Conservation (phyloP, 2,888 invertebrate genomes). For the Ctenicera cuprea region DNA sequence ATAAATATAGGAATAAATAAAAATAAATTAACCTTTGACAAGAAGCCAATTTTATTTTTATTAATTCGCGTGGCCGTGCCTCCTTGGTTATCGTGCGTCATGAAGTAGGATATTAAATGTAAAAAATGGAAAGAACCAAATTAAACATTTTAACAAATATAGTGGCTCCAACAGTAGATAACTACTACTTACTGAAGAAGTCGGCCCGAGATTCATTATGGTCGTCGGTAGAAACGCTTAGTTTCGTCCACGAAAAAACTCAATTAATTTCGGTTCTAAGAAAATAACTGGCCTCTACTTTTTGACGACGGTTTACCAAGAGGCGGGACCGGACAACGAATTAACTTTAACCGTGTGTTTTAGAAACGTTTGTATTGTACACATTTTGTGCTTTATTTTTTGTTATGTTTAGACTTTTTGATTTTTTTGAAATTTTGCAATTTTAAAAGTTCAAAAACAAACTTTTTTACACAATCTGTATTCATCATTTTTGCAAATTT, state of each 20-base stretch:
- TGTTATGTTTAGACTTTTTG: not conserved
- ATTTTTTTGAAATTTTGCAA: too few relatives aligned
- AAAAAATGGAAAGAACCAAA: slow-evolving; percentile 38
- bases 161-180: slow-evolving; percentile 64
- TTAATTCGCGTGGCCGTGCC: not conserved
- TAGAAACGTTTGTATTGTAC: slow-evolving; percentile 9
- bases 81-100: not conserved
- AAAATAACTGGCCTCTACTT: slow-evolving; percentile 59
- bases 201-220: slow-evolving; percentile 65
- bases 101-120: slow-evolving; percentile 7
- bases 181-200: slow-evolving; percentile 69
- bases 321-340: slow-evolving; percentile 46
- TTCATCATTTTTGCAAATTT: too few relatives aligned
- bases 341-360: slow-evolving; percentile 36
- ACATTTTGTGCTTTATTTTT: not conserved
- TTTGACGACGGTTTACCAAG: slow-evolving; percentile 51
- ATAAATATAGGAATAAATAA: not conserved
- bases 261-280: slow-evolving; percentile 60
- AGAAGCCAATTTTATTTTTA: slow-evolving; percentile 1
- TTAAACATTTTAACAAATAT: slow-evolving; percentile 64
- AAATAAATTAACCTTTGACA: slow-evolving; percentile 15
- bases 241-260: slow-evolving; percentile 55
- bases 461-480: too few relatives aligned
- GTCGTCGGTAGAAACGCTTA: slow-evolving; percentile 62
- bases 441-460: too few relatives aligned